A percentile compares a stretch with the other conserved stretches of the same genome.
Evolutionary conservation across 2,113 vertebrate genomes (phyloP).

Genomic region (Mugil cephalus): DNA sequence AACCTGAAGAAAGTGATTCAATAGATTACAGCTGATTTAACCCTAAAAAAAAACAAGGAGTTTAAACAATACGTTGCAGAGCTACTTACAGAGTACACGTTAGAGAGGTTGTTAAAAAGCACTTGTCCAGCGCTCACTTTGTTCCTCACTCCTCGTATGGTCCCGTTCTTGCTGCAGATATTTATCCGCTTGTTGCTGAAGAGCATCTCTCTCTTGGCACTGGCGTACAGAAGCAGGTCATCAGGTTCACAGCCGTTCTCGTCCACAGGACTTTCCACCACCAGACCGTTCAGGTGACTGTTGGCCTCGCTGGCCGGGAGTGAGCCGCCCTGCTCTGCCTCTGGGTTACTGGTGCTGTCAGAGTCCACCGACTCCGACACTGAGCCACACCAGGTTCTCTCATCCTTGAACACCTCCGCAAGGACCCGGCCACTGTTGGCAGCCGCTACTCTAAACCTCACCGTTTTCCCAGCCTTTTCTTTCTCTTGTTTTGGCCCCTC

Average conservation of each 20-base stretch:
- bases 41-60: too few species aligned
- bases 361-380: conserved; percentile 87
- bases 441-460: conserved; percentile 94
- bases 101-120: conserved; percentile 94
- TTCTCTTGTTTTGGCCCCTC: conserved; percentile 81
- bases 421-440: conserved; percentile 94
- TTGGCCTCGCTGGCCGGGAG: conserved; percentile 85
- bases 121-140: conserved; percentile 98
- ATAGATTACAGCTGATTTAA: too few species aligned
- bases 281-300: conserved; percentile 86
- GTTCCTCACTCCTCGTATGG: conserved; percentile 95
- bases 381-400: conserved; percentile 68
- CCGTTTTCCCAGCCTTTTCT: conserved; percentile 84
- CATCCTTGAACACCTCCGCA: conserved; percentile 92
- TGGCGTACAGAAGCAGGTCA: conserved; percentile 90
- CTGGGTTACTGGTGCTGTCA: conserved; percentile 86
- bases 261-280: conserved; percentile 73
- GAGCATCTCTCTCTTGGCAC: conserved; percentile 87
- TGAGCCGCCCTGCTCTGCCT: conserved; percentile 82
- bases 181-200: conserved; percentile 93
- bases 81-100: conserved; percentile 90
- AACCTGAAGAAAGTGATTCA: background rate
- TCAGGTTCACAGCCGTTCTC: conserved; percentile 88
- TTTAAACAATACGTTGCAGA: too few species aligned
- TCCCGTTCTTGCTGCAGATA: conserved; percentile 98